phyloP scores from a whole-genome alignment of 2,113 vertebrate genomes.

The Psittacula cyanocephala region DNA sequence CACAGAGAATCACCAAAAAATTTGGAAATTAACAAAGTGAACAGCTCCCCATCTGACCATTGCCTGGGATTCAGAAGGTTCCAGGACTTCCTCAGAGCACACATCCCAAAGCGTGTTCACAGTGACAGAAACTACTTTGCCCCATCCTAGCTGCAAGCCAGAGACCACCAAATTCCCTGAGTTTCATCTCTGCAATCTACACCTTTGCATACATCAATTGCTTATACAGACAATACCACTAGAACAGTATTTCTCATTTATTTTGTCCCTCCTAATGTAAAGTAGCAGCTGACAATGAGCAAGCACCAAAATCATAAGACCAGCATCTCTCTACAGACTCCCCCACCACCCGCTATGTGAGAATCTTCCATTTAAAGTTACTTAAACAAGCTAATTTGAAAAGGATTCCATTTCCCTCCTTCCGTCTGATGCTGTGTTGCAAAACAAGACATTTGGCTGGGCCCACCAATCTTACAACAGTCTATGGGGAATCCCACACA shows the following conservation, averaged over 20 bases:
- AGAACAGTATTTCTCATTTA: background rate
- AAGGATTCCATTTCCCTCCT: background rate
- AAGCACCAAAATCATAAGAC: background rate
- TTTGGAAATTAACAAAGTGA: background rate
- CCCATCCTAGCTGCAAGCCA: background rate
- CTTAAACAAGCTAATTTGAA: background rate
- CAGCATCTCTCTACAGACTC: background rate
- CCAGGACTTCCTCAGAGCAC: background rate
- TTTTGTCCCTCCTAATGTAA: background rate
- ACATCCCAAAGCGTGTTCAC: background rate
- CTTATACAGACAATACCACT: background rate
- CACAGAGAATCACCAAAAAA: background rate
- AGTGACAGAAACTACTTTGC: background rate
- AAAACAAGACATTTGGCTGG: constrained; percentile 49
- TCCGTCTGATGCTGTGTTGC: constrained; percentile 12
- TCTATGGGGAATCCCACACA: constrained; percentile 60
- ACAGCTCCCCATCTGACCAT: background rate
- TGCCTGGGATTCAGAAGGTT: background rate
- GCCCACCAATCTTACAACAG: constrained; percentile 23
- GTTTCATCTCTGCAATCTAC: background rate
- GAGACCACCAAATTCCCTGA: background rate
- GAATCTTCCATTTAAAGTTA: background rate
- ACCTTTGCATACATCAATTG: background rate
- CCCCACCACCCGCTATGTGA: background rate
- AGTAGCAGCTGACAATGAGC: background rate